phyloP scores from a whole-genome alignment of 2,797 vertebrate genomes.

The Glyptemys insculpta region DNA sequence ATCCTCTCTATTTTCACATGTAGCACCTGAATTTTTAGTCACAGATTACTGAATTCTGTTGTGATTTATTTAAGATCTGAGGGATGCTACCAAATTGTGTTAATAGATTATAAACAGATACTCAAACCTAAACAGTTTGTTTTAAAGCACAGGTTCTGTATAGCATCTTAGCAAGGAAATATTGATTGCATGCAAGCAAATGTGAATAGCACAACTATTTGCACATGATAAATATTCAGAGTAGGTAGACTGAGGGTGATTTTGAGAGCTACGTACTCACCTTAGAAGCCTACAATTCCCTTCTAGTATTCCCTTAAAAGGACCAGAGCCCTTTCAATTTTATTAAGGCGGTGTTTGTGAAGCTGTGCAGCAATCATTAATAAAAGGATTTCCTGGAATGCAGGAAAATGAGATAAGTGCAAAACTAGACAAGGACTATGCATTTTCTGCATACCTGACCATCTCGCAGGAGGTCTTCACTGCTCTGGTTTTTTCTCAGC shows the following conservation, averaged over 20 bases:
- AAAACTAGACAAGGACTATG: fast-evolving
- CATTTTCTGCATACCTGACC: slow-evolving; percentile 84
- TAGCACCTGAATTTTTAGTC: neutral
- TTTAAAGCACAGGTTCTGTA: neutral
- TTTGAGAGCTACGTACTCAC: neutral
- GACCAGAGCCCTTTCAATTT: neutral
- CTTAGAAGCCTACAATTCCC: neutral
- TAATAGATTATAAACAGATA: neutral
- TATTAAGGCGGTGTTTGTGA: neutral
- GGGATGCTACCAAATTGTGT: neutral
- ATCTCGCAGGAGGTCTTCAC: slow-evolving; percentile 93
- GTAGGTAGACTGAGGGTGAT: neutral
- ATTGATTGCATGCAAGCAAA: fast-evolving
- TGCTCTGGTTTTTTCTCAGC: slow-evolving; percentile 96
- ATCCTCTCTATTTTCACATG: neutral
- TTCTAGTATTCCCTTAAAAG: neutral
- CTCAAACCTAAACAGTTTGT: fast-evolving
- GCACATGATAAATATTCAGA: neutral
- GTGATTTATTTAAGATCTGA: neutral
- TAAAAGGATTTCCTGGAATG: neutral
- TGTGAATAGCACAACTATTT: neutral
- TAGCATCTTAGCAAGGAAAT: fast-evolving
- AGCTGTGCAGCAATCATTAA: neutral
- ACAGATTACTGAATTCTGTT: neutral
- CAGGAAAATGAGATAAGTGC: neutral